Percentiles rank a stretch among this genome's conserved stretches.
These are phyloP conservation scores for Poeciliopsis turneri DNA, from an alignment of 2,797 vertebrate genomes.

Conservation along the genomic window DNA sequence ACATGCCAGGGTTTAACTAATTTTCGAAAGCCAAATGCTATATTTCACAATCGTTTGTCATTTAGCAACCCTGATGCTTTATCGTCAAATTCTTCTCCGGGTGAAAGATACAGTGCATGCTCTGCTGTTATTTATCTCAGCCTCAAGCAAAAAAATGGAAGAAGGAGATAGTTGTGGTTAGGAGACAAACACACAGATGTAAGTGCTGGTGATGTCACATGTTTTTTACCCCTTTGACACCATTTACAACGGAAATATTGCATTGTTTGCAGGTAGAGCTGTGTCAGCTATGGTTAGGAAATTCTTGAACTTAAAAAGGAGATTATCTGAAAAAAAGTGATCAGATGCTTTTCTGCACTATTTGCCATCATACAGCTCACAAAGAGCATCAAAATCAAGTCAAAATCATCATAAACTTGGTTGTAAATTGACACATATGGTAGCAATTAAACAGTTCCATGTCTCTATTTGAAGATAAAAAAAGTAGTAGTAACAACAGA, in stretches of 20 bases:
- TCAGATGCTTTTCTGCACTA: neutral
- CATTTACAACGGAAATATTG: slow-evolving; percentile 27
- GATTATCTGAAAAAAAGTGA: neutral
- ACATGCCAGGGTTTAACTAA: neutral
- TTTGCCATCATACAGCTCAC: neutral
- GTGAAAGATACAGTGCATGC: neutral
- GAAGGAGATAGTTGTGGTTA: slow-evolving; percentile 25
- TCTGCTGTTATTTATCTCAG: slow-evolving; percentile 8
- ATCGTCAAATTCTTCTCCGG: slow-evolving; percentile 1
- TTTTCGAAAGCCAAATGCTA: slow-evolving; percentile 3
- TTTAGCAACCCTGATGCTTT: slow-evolving; percentile 11
- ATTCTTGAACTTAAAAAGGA: slow-evolving; percentile 16
- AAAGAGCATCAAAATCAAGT: neutral
- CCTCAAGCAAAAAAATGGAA: neutral
- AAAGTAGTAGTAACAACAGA: neutral
- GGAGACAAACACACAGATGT: slow-evolving; percentile 29
- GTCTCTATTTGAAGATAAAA: slow-evolving; percentile 6
- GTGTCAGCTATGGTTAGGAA: neutral
- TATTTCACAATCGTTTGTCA: slow-evolving; percentile 15
- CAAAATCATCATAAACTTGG: neutral
- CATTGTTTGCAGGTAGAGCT: slow-evolving; percentile 16
- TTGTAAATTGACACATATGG: slow-evolving; percentile 10
- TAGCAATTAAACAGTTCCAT: slow-evolving; percentile 16
- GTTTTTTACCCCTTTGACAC: slow-evolving; percentile 25
- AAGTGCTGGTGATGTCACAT: slow-evolving; percentile 43